Base-by-base conservation (phyloP, 2,888 invertebrate species). In the Drosophila ezoana region DNA sequence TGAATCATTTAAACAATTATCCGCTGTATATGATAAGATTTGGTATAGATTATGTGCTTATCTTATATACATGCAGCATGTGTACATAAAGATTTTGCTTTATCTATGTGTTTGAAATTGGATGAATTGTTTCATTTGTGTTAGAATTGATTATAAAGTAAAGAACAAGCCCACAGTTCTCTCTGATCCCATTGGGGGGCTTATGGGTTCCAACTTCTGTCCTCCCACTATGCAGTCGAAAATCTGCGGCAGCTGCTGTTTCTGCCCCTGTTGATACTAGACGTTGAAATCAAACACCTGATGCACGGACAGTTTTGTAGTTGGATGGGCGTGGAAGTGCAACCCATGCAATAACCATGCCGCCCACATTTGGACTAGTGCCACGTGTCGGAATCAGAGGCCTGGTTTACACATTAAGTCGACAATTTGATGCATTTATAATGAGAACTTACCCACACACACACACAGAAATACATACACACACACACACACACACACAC, bases 201-300 rank as follows among this genome's bases (percentile, higher is more conserved):
- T 16, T 23, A 23, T 44, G 0, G 16, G 6, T 11, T 48, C 23
- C 16, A 14, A 48, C 11, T 63, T 61, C 57, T 73, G 43, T 51
- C 10, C 37, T 33, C 9, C 10, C 40, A 32, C 20, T 8, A n/a
- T 20, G 18, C 18, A 44, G 10, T 9, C 23, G 16, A 44, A 45
- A 44, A 23, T 38, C 33, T 40, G n/a, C 18, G 38, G 32, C 41
- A 35, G 47, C 18, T 52, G 60, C 60, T 52, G 40, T 14, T 16
- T 8, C 8, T 16, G 9, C 47, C 18, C 38, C 51, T 2, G 23
- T 45, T 28, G 23, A 18, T 32, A 14, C 32, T 44, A 20, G 43
- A 8, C 40, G 33, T 52, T 60, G 45, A 65, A 75, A 83, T 83
- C 48, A 72, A 69, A 81, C 81, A 81, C 81, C 83, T 81, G 80